phyloP scores from a whole-genome alignment of 2,113 vertebrate species.

The Cephalopholis sonnerati region DNA sequence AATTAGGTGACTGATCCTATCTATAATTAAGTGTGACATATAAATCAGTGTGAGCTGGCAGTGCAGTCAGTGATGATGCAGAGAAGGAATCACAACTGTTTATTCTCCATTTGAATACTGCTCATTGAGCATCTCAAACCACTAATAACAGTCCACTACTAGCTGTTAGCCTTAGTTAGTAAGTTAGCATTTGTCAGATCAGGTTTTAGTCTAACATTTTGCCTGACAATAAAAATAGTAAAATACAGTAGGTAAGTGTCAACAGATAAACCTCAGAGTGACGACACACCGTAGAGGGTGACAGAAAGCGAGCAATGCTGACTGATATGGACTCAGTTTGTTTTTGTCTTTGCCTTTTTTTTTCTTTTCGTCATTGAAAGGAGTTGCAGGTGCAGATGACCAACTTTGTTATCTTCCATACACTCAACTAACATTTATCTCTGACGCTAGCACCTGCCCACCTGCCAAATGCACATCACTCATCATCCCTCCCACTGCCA shows the following conservation, averaged over 20 bases:
- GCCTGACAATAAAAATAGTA: background rate
- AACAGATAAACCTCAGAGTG: background rate
- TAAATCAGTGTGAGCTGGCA: background rate
- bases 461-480: too few relatives aligned
- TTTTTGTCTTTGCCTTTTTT: background rate
- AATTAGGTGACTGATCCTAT: background rate
- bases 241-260: background rate
- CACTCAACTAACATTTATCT: too few relatives aligned
- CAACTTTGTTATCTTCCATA: too few relatives aligned
- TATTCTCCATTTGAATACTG: too few relatives aligned
- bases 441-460: too few relatives aligned
- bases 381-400: too few relatives aligned
- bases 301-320: background rate
- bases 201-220: background rate
- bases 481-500: too few relatives aligned
- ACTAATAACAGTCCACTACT: background rate
- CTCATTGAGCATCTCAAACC: too few relatives aligned
- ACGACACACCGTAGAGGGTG: background rate
- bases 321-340: background rate
- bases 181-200: background rate
- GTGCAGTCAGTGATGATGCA: background rate
- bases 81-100: background rate
- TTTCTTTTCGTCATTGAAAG: too few relatives aligned
- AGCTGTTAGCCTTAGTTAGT: background rate
- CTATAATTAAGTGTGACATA: background rate